Base-by-base conservation (phyloP, 1,140 invertebrate genomes). In the Drosophila watanabei region DNA sequence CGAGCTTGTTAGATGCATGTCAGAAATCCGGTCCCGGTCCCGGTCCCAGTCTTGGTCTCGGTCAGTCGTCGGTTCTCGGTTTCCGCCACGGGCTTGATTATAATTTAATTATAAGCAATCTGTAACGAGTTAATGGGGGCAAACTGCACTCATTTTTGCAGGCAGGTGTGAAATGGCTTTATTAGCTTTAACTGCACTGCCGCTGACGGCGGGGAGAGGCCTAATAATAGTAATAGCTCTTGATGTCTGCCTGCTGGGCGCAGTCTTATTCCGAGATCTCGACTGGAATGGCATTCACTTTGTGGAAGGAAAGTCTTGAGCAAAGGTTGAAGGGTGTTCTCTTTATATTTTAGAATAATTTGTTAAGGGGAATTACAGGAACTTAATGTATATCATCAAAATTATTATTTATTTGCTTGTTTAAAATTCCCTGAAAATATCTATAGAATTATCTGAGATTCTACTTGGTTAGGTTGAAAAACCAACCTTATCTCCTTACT, bases 101-200 rank as follows among this genome's bases (percentile, higher is more conserved):
- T 89, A 89, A 89, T 89, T 89, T 90, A 89, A 90, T 89, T 89
- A 89, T 89, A 89, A 86, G 79, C 82, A 90, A 90, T 90, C 82
- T 90, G 86, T 82, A 89, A 86, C 86, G 75, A 77, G 79, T 86
- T 86, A 89, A 89, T 90, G 71, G 82, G 66, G 62, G 28, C 59
- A 63, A 69, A 73, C 80, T 63, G 69, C 80, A 83, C 69, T 81
- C 79, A 80, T 81, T 87, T 86, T 88, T 65, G 70, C 80, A 72
- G 85, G 85, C 85, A 89, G 85, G 85, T 89, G 85, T 89, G 85
- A 89, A 89, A 89, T 89, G 82, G 85, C 85, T 89, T 89, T 88
- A 89, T 89, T 89, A 90, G 85, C 81, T 75, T 89, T 61, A 61
- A 61, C 71, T 62, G 63, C 41, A 32, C 28, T 43, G 45, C 59